Conservation (phyloP, 2,797 vertebrate genomes). For the Pithecia hirsuta region DNA sequence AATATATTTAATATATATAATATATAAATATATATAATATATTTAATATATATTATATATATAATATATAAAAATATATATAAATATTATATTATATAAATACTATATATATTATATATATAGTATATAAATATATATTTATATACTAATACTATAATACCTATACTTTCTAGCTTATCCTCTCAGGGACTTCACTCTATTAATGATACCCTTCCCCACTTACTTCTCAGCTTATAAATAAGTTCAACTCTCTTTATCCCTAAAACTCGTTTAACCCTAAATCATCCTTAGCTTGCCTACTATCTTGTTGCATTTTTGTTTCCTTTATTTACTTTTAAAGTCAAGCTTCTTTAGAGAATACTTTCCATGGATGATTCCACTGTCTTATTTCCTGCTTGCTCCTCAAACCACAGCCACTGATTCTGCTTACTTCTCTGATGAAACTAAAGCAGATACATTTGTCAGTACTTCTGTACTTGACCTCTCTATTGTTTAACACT, state of each 20-base stretch:
- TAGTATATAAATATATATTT: no score
- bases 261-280: slow-evolving; percentile 14
- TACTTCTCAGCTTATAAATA: slow-evolving; percentile 20
- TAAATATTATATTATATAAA: no score
- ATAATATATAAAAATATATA: no score
- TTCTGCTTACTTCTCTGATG: slow-evolving; percentile 4
- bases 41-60: no score
- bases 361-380: not conserved
- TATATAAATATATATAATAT: no score
- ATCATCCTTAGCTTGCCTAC: slow-evolving; percentile 5
- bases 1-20: no score
- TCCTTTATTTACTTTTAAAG: not conserved
- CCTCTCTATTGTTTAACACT: slow-evolving; percentile 9
- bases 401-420: not conserved
- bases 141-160: not conserved
- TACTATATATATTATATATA: no score
- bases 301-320: not conserved
- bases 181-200: not conserved
- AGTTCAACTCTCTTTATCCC: slow-evolving; percentile 27
- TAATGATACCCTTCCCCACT: not conserved
- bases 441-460: slow-evolving; percentile 23
- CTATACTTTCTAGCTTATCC: not conserved
- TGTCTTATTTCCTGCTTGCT: slow-evolving; percentile 24
- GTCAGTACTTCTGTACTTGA: not conserved
- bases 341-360: slow-evolving; percentile 36